Evolutionary conservation across 1,140 invertebrate species (phyloP), one percentile per base, ranked within the genome.

Genomic region (Drosophila tropicalis): DNA sequence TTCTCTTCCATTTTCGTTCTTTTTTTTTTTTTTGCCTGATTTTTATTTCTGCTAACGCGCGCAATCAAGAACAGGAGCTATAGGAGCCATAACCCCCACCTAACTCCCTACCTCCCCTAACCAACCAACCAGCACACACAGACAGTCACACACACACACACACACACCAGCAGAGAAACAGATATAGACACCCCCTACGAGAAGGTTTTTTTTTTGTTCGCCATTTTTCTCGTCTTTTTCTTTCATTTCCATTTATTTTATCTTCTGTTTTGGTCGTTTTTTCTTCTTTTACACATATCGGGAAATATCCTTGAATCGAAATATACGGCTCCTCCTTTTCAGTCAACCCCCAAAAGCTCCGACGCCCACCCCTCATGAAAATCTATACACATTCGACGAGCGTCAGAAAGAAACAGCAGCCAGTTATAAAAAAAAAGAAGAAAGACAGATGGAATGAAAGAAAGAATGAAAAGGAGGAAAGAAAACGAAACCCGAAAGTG

Each of bases 261-360:
- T 62, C 67, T 72, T 76, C 65, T 72, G 41, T 72, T 65, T 67
- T 12, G 70, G 68, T 69, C 65, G 57, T 61, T 60, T 47, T 25
- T 34, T 68, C 67, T 72, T 72, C 63, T 67, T 82, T 89, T 72
- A 75, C 84, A 89, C 85, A 89, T 89, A 89, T 89, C 81, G 85
- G 79, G 77, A 90, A 89, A 89, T 89, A 89, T 89, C 85, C 85
- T 89, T 89, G 85, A 89, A 90, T 89, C 71, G 81, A 82, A 89
- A 87, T 83, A 69, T 80, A 81, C 81, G 79, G 71, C 82, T 82
- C 76, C 82, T 86, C 78, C 82, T 58, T 34, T 54, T 40, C 15
- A 47, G 44, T 9, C 15, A 47, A 47, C 44, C 44, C 44, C 19
- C 44, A 51, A 47, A 47, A 17, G 44, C 15, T 9, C 41, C 15